phyloP scores from a whole-genome alignment of 2,797 vertebrate species.

The Xiphorhynchus erythropygius region DNA sequence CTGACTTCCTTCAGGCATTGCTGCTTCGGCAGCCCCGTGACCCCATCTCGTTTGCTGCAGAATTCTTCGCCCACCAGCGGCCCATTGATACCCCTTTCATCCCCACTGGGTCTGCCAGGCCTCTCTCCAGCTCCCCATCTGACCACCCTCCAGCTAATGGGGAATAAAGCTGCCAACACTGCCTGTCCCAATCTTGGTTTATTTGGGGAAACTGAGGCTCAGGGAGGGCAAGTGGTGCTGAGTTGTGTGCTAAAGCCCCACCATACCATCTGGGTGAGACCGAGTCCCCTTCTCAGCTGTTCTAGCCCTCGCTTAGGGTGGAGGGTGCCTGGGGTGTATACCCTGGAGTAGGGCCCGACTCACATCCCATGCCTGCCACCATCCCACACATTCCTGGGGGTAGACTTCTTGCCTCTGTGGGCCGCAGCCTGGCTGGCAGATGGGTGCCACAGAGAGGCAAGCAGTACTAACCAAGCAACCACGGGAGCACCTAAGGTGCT shows the following conservation, averaged over 20 bases:
- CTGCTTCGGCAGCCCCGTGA: constrained; percentile 85
- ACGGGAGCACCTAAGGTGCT: background rate
- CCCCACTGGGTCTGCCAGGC: background rate
- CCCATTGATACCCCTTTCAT: background rate
- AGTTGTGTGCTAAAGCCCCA: background rate
- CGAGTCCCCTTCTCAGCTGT: background rate
- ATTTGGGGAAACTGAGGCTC: background rate
- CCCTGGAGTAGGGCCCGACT: background rate
- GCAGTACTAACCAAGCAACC: background rate
- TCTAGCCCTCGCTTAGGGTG: background rate
- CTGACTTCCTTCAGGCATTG: constrained; percentile 90
- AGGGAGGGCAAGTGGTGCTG: background rate
- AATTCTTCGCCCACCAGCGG: constrained; percentile 77
- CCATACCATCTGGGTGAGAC: background rate
- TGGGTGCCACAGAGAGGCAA: background rate
- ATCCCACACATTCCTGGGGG: background rate
- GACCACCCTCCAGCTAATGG: accelerated
- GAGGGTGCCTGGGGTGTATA: too few species aligned
- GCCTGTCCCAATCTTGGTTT: background rate
- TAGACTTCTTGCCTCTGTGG: background rate
- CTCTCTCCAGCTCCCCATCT: background rate
- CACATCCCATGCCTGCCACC: accelerated
- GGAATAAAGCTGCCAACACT: background rate
- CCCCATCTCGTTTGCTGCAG: constrained; percentile 82
- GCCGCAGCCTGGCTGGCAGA: background rate